Base-by-base conservation (phyloP, 2,888 invertebrate genomes). In the Parnassius smintheus region DNA sequence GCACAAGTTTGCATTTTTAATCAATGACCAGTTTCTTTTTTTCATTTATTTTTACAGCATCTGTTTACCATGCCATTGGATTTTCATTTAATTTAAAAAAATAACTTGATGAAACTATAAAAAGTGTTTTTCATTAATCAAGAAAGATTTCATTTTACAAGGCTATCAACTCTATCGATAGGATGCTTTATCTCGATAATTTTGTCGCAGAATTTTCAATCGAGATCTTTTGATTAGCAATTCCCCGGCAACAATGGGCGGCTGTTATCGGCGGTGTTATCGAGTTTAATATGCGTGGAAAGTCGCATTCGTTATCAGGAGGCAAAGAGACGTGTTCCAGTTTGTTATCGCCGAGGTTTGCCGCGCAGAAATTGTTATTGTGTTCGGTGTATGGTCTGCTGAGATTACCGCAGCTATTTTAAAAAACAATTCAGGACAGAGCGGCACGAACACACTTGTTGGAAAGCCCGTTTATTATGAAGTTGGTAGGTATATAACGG, bases 281-380 rank as follows among this genome's bases (percentile, higher is more conserved):
- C 91, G 82, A 69, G 77, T 83, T 87, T 91, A 91, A 91, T 91
- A 83, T 83, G 88, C 91, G 88, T 91, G 83, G 83, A 88, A 88
- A 91, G 85, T 84, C 80, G 79, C 77, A 72, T 74, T 72, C 72
- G 77, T 89, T 90, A 88, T 88, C 88, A 78, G 75, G 65, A 71
- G 64, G 62, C 65, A 59, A 35, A 68, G 68, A 71, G 76, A 75
- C 72, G 73, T 88, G 90, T 82, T 83, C 90, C 81, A 88, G 77
- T 90, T 90, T 72, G 81, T 85, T 91, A 91, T 90, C 91, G 82
- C 68, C 59, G 68, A 70, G 77, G 81, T 77, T 56, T 81, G 76
- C 77, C 75, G 78, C 76, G 79, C 70, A 72, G 79, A 81, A 84
- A 86, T 79, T 80, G 82, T 84, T 85, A 90, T 91, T 90, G 89